A percentile compares a stretch with the other conserved stretches of the same genome.
These are phyloP conservation scores for Ennomos erosarius DNA, from an alignment of 2,888 invertebrate species.

Conservation along the genomic window DNA sequence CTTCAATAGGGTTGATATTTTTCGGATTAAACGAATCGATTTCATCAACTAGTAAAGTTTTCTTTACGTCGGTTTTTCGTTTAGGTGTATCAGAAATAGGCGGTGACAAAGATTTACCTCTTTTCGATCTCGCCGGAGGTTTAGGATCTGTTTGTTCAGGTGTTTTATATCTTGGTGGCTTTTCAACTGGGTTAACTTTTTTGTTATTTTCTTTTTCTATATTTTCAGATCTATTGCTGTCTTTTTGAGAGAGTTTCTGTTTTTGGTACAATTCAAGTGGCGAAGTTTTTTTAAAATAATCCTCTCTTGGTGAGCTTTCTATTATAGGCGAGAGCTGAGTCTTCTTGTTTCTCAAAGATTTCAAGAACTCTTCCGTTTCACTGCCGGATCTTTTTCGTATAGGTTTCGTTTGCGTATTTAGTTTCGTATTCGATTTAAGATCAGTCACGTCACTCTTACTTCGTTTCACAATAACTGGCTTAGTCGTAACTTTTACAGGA, in stretches of 20 bases:
- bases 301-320: constrained; percentile 89
- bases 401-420: constrained; percentile 72
- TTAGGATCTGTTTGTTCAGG: constrained; percentile 75
- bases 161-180: constrained; percentile 73
- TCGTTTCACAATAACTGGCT: constrained; percentile 80
- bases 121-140: constrained; percentile 68
- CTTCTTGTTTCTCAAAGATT: constrained; percentile 84
- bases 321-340: constrained; percentile 92
- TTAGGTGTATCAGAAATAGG: constrained; percentile 74
- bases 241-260: constrained; percentile 64
- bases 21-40: constrained; percentile 66
- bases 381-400: constrained; percentile 86
- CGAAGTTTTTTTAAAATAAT: constrained; percentile 85
- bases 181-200: constrained; percentile 80
- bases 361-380: constrained; percentile 86
- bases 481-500: constrained; percentile 78
- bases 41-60: constrained; percentile 70
- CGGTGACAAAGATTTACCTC: constrained; percentile 71
- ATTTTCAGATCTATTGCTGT: constrained; percentile 58
- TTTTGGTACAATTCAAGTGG: constrained; percentile 73
- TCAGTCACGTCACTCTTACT: constrained; percentile 88
- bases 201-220: constrained; percentile 55
- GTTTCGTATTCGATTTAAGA: constrained; percentile 81
- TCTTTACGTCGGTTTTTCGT: constrained; percentile 70
- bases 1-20: constrained; percentile 58